Percentiles rank a stretch among this genome's conserved stretches.
Conservation (phyloP, 2,113 vertebrate species). For the Dromas ardeola region DNA sequence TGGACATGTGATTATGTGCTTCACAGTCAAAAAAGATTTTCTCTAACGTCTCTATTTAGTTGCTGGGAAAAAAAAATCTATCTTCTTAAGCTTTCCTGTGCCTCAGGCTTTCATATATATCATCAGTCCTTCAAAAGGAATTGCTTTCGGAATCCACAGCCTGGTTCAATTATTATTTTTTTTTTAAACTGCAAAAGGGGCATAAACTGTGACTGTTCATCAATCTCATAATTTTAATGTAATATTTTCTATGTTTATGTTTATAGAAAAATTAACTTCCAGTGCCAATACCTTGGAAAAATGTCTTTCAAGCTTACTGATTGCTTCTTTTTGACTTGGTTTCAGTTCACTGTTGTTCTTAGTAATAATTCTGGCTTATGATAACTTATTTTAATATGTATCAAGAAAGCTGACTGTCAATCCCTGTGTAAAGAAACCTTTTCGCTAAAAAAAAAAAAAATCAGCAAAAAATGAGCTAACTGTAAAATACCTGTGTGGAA, state of each 20-base stretch:
- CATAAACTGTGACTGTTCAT: neutral
- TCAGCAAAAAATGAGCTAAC: neutral
- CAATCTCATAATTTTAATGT: neutral
- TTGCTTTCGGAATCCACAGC: neutral
- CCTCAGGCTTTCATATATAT: neutral
- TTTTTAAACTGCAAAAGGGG: neutral
- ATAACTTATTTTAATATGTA: conserved; percentile 34
- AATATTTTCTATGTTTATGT: neutral
- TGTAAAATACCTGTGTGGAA: neutral
- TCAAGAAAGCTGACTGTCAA: neutral
- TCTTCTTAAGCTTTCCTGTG: neutral
- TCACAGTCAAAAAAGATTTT: neutral
- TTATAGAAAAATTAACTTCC: conserved; percentile 3
- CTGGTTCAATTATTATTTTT: neutral
- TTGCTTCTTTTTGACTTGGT: conserved; percentile 21
- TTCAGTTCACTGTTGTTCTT: neutral
- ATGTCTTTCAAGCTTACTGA: conserved; percentile 11
- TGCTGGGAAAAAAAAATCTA: neutral
- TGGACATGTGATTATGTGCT: neutral
- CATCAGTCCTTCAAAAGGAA: neutral
- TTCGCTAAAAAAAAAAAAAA: neutral
- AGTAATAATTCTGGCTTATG: conserved; percentile 31
- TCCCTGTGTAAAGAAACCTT: neutral
- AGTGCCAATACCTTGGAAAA: conserved; percentile 2
- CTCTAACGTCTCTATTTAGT: neutral